A percentile compares a stretch with the other conserved stretches of the same genome.
Evolutionary conservation across 2,888 invertebrate species (phyloP).

Genomic region (Rhingia rostrata): DNA sequence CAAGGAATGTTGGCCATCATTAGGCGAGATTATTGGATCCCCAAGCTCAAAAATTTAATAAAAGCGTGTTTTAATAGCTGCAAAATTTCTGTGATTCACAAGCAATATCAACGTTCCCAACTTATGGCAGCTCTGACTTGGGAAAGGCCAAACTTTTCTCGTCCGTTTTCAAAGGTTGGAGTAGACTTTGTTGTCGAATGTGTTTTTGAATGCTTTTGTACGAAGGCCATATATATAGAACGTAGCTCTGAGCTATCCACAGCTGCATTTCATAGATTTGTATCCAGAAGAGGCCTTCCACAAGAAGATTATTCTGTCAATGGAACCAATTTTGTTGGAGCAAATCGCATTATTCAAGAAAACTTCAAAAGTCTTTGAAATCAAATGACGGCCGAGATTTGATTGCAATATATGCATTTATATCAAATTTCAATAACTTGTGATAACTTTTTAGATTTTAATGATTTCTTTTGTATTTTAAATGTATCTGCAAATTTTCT

Average conservation of each 20-base stretch:
- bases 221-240: constrained; percentile 51
- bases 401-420: not conserved
- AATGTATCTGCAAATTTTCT: no score
- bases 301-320: constrained; percentile 43
- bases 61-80: constrained; percentile 30
- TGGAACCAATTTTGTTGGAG: constrained; percentile 56
- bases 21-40: constrained; percentile 33
- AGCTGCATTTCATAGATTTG: constrained; percentile 35
- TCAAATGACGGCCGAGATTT: not conserved
- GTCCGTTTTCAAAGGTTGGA: constrained; percentile 48
- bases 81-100: constrained; percentile 29
- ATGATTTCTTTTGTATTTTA: no score
- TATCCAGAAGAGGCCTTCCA: constrained; percentile 44
- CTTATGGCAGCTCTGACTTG: constrained; percentile 36
- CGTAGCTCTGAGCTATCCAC: constrained; percentile 43
- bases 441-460: no score
- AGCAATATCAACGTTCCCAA: constrained; percentile 20
- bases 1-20: constrained; percentile 32
- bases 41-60: constrained; percentile 29
- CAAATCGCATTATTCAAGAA: not conserved
- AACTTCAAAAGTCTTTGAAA: not conserved
- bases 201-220: constrained; percentile 47
- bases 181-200: constrained; percentile 56
- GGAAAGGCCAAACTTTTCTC: constrained; percentile 37
- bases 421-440: not conserved